Percentiles rank a stretch among this genome's conserved stretches.
Conservation (phyloP, 2,888 invertebrate species). For the Limulus polyphemus region DNA sequence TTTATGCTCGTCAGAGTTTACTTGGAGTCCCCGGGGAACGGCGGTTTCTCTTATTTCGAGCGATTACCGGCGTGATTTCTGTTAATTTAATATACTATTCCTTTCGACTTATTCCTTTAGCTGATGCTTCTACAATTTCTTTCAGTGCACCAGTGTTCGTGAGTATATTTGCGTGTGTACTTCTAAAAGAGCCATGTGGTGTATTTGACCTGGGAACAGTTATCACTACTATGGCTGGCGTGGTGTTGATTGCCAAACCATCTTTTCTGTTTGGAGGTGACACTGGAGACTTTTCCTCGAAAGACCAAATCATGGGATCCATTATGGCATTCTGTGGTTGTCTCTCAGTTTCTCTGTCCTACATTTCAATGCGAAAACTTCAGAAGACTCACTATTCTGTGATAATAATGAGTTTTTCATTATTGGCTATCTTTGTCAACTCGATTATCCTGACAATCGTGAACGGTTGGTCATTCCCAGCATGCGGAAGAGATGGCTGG, state of each 20-base stretch:
- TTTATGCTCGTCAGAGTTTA: no score
- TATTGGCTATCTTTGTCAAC: constrained; percentile 4
- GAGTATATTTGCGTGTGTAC: constrained; percentile 10
- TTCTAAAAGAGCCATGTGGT: constrained; percentile 14
- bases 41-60: no score
- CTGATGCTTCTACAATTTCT: constrained; percentile 12
- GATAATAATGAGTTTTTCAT: constrained; percentile 3
- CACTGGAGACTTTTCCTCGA: background rate
- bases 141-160: constrained; percentile 19
- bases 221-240: constrained; percentile 9
- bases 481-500: constrained; percentile 1
- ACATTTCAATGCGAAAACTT: constrained; percentile 9
- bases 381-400: constrained; percentile 5
- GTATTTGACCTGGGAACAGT: constrained; percentile 5
- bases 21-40: no score
- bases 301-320: constrained; percentile 4
- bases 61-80: no score
- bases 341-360: constrained; percentile 7
- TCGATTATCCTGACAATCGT: constrained; percentile 1
- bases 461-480: constrained; percentile 4
- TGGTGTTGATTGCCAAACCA: constrained; percentile 12
- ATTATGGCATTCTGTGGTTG: constrained; percentile 6
- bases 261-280: constrained; percentile 13
- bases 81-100: constrained; percentile 5
- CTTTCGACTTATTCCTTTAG: constrained; percentile 10